Evolutionary conservation across 2,113 vertebrate genomes (phyloP), one percentile per base, ranked within the genome.

Genomic region (Argyrosomus japonicus): DNA sequence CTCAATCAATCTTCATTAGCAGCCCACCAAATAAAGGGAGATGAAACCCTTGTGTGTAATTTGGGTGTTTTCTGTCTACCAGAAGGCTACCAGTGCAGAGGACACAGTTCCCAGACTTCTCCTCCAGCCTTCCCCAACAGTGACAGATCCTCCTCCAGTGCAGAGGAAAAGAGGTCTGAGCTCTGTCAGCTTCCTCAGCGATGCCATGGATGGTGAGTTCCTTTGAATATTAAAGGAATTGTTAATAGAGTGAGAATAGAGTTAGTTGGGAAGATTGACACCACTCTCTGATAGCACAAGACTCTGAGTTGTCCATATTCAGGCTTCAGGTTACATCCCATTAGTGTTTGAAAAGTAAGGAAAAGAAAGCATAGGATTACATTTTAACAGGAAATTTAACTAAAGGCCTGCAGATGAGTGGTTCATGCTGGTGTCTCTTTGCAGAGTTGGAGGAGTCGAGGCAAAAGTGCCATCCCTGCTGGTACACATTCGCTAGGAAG

Each of bases 391-490:
- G 8, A 5, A 23, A 17, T 77, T 56, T 11, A 11, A 29, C 0
- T 2, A 51, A 23, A 56, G 19, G 10, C 14, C 36, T n/a, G 71
- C 15, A 27, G 17, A 51, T 75, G 9, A 62, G 13, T 32, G 19
- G 5, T n/a, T 68, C 3, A 48, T 19, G 13, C 3, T 6, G n/a
- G 27, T 75, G 54, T 83, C 25, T 88, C 65, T 62, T 77, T 92
- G 79, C 94, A 99, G 98, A 99, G 90, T 82, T 99, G 86, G 95
- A 99, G 89, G 98, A 97, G 92, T 97, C 98, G 0, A 96, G 94
- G 45, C 97, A 97, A 88, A 98, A 97, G 91, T 99, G 97, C 58
- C 97, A 96, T 50, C 96, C 97, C 0, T 98, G 97, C 93, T 99
- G 98, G 98, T 97, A 96, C 83, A 93, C 87, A 13, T 98, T 99